These are phyloP conservation scores for Pristionchus japonicus DNA, from an alignment of 2,888 invertebrate species.

Conservation along the genomic window DNA sequence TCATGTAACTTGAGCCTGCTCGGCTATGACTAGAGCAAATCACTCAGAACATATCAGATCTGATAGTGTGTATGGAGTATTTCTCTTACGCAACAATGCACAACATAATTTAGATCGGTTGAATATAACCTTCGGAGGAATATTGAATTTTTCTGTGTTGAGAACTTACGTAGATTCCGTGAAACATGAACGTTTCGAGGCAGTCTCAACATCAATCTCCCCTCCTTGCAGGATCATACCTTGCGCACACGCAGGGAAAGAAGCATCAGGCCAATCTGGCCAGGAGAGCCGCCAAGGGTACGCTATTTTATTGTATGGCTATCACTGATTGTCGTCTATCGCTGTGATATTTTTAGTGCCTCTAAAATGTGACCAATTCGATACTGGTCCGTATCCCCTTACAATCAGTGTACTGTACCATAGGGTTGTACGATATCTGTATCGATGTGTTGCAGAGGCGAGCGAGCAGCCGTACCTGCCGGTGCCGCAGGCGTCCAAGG, in stretches of 20 bases:
- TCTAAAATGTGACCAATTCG: neutral
- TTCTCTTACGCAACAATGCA: no score
- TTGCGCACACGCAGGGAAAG: constrained; percentile 99
- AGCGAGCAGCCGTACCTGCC: constrained; percentile 91
- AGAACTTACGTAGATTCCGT: neutral
- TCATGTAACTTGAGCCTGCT: no score
- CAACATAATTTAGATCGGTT: no score
- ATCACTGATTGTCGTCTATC: neutral
- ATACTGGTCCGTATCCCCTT: neutral
- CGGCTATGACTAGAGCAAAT: no score
- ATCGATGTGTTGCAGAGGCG: constrained; percentile 75
- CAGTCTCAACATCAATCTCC: no score
- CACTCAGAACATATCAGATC: no score
- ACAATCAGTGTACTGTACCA: neutral
- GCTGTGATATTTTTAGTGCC: no score
- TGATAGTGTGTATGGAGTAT: no score
- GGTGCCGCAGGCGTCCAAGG: constrained; percentile 81
- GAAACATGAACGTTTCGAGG: neutral
- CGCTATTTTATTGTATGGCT: neutral
- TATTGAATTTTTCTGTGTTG: neutral
- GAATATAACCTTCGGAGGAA: neutral
- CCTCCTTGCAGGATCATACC: constrained; percentile 85
- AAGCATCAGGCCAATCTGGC: constrained; percentile 99
- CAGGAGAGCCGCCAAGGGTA: constrained; percentile 96
- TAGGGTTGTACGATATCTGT: no score